A percentile compares a stretch with the other conserved stretches of the same genome.
phyloP scores from a whole-genome alignment of 92 coral and sea anemone genomes.

The Zoanthus solanderi region DNA sequence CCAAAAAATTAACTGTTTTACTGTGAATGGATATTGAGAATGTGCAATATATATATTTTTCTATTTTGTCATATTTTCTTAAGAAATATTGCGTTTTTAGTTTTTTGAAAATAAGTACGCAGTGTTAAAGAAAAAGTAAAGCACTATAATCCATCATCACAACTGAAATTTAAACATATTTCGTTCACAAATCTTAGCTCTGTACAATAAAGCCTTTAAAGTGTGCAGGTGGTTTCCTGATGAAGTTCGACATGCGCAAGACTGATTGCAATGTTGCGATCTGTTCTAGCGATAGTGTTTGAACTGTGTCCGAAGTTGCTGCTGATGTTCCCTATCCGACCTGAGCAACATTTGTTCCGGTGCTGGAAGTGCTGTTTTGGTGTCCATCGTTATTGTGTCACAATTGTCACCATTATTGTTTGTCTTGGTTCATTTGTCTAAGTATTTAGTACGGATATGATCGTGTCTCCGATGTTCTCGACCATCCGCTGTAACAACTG shows the following conservation, averaged over 20 bases:
- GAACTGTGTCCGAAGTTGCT: neutral
- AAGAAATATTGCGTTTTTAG: too few species aligned
- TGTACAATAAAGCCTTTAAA: conserved; percentile 1
- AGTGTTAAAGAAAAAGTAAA: neutral
- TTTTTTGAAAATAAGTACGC: neutral
- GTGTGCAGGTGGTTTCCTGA: conserved; percentile 24
- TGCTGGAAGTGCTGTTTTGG: neutral
- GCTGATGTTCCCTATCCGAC: conserved; percentile 1
- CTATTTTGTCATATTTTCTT: too few species aligned
- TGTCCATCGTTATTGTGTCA: neutral
- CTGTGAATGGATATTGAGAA: too few species aligned
- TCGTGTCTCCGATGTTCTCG: conserved; percentile 56
- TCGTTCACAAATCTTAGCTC: neutral
- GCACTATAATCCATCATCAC: neutral
- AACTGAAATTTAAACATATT: neutral
- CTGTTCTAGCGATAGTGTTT: neutral
- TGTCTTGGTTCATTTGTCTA: conserved; percentile 8
- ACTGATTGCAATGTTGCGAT: conserved; percentile 3
- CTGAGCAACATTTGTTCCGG: conserved; percentile 9
- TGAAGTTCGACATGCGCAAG: conserved; percentile 1
- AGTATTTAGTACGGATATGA: conserved; percentile 52
- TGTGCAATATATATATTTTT: too few species aligned
- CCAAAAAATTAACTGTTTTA: too few species aligned
- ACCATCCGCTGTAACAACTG: conserved; percentile 45
- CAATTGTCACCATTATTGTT: neutral